Base-by-base conservation (phyloP, 2,797 vertebrate species). In the Galago senegalensis region DNA sequence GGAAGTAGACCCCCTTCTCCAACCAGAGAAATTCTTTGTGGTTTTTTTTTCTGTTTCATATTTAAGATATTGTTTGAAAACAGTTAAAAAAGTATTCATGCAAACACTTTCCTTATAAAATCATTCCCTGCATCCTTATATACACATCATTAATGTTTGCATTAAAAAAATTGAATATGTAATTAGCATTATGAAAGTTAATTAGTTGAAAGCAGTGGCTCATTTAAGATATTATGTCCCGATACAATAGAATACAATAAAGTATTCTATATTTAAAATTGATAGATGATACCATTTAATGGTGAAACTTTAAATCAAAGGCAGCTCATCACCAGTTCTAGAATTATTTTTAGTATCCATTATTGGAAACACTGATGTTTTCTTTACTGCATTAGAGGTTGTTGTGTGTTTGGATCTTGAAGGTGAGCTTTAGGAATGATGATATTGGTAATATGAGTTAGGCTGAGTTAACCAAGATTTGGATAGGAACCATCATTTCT, bases 211-310 rank as follows among this genome's bases (percentile, higher is more conserved):
- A 82, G 18, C 4, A 46, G 25, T 40, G 34, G 34, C 34, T 34
- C 60, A 37, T 37, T 85, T 76, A 93, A 90, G 16, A 29, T 92
- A 31, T 91, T 80, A 76, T 83, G 31, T 2, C 27, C 53, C 17
- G 5, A 40, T 40, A 40, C 40, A 40, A 40, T 40, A 40, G 4
- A 40, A 40, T 40, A 40, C 40, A 49, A 84, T 23, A 46, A 34
- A 87, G 3, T n/a, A 56, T 34, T 81, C n/a, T 69, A 87, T n/a
- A 63, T 86, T 86, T 79, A 75, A 95, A 86, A 90, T 82, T 27
- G 14, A 49, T 49, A 67, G 49, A 86, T 63, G 11, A 43, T 34
- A 46, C 49, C 25, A 14, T 70, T 34, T 81, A 73, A 60, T 77
- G 14, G 14, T 83, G 25, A 81, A 43, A 56, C 1, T 87, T 72